Percentiles rank a stretch among this genome's conserved stretches.
phyloP scores from a whole-genome alignment of 2,888 invertebrate species.

The Aricia artaxerxes region DNA sequence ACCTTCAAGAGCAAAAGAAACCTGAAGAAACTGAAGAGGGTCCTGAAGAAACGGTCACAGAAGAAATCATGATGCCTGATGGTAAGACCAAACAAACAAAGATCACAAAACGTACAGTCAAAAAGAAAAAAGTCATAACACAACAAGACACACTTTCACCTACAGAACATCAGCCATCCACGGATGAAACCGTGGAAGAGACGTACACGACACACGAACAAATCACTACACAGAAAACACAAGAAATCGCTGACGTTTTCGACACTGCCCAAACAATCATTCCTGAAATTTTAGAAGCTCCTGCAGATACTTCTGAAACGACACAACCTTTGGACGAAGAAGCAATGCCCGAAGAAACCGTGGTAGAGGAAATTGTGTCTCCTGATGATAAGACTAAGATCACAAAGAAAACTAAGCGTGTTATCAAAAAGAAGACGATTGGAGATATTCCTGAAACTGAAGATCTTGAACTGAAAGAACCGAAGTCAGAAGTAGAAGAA shows the following conservation, averaged over 20 bases:
- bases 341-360: too few species aligned
- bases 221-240: slow-evolving; percentile 37
- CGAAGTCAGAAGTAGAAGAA: too few species aligned
- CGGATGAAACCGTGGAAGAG: slow-evolving; percentile 42
- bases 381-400: too few species aligned
- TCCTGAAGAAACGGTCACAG: slow-evolving; percentile 45
- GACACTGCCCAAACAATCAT: slow-evolving; percentile 43
- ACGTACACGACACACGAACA: slow-evolving; percentile 43
- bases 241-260: slow-evolving; percentile 49
- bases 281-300: slow-evolving; percentile 48
- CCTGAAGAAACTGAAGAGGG: slow-evolving; percentile 44
- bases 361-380: too few species aligned
- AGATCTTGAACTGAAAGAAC: too few species aligned
- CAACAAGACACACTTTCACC: slow-evolving; percentile 47
- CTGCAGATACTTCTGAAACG: slow-evolving; percentile 39
- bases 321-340: slow-evolving; percentile 40
- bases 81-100: not conserved
- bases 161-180: slow-evolving; percentile 41
- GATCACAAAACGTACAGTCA: slow-evolving; percentile 39
- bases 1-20: slow-evolving; percentile 32
- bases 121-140: slow-evolving; percentile 45
- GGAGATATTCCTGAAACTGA: too few species aligned
- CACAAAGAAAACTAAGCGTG: too few species aligned
- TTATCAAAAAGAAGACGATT: too few species aligned
- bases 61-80: slow-evolving; percentile 47